These are phyloP conservation scores for Pyrochroa serraticornis DNA, from an alignment of 2,888 invertebrate species.

Conservation along the genomic window DNA sequence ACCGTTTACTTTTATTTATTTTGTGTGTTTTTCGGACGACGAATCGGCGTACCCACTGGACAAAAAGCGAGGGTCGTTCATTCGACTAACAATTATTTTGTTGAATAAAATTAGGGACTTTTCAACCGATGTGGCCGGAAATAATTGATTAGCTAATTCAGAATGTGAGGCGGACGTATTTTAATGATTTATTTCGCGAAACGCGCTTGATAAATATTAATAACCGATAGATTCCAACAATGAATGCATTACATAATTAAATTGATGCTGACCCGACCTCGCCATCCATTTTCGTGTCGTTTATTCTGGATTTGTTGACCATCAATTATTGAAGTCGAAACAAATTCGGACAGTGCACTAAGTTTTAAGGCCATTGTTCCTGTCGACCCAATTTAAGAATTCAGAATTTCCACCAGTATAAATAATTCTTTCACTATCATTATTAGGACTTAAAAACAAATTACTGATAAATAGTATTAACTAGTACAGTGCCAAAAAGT, in stretches of 20 bases:
- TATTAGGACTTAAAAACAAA: no score
- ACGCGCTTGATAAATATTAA: not conserved
- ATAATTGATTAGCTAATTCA: not conserved
- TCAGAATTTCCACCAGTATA: no score
- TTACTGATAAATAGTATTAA: no score
- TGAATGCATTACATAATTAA: constrained; percentile 1
- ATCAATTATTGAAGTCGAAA: constrained; percentile 8
- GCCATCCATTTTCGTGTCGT: not conserved
- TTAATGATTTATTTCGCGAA: not conserved
- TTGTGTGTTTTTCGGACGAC: constrained; percentile 23
- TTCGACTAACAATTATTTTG: constrained; percentile 16
- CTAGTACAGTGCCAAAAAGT: no score
- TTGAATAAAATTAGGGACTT: no score
- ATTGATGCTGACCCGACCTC: not conserved
- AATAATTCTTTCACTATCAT: no score
- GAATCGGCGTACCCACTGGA: constrained; percentile 5
- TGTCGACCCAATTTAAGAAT: no score
- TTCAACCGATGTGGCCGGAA: not conserved
- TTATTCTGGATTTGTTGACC: not conserved
- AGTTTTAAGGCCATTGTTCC: no score
- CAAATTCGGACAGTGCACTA: no score
- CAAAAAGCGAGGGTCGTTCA: constrained; percentile 21
- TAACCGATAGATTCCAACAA: not conserved
- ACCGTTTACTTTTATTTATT: constrained; percentile 28
- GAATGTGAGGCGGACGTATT: not conserved